Conservation (phyloP, 2,888 invertebrate genomes). For the Malthinus flaveolus region DNA sequence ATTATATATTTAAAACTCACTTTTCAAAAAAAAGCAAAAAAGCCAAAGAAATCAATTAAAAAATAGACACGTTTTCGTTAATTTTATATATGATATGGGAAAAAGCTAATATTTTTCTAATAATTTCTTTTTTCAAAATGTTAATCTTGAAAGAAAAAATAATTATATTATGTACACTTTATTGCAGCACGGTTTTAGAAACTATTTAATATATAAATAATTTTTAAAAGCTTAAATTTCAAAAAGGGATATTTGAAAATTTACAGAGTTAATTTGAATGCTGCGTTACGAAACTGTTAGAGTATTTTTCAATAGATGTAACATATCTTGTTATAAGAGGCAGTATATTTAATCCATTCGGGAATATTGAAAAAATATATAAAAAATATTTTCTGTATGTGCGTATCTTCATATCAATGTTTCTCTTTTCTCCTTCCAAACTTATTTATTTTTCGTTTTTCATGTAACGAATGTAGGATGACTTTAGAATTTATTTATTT, state of each 20-base stretch:
- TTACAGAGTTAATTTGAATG: conserved; percentile 9
- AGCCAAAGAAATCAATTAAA: conserved; percentile 19
- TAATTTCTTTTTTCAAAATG: conserved; percentile 19
- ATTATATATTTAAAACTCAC: conserved; percentile 3
- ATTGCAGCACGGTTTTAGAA: conserved; percentile 28
- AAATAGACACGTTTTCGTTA: conserved; percentile 13
- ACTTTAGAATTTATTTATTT: conserved; percentile 4
- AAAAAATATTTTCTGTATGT: conserved; percentile 24
- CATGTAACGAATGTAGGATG: conserved; percentile 13
- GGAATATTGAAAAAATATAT: conserved; percentile 8
- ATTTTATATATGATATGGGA: conserved; percentile 10
- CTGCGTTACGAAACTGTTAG: conserved; percentile 18
- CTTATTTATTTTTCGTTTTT: conserved; percentile 17
- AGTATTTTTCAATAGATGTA: conserved; percentile 46
- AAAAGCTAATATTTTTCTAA: conserved; percentile 21
- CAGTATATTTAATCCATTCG: conserved; percentile 17
- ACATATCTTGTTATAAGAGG: conserved; percentile 47
- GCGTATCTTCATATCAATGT: conserved; percentile 28
- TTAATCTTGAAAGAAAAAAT: conserved; percentile 11
- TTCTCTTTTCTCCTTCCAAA: conserved; percentile 9
- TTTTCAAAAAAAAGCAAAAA: conserved; percentile 3
- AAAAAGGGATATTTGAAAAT: conserved; percentile 6
- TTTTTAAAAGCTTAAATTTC: conserved; percentile 17
- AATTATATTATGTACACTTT: conserved; percentile 14
- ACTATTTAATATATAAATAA: conserved; percentile 20